Evolutionary conservation across 2,113 vertebrate genomes (phyloP).

Genomic region (Phylloscopus trochilus): DNA sequence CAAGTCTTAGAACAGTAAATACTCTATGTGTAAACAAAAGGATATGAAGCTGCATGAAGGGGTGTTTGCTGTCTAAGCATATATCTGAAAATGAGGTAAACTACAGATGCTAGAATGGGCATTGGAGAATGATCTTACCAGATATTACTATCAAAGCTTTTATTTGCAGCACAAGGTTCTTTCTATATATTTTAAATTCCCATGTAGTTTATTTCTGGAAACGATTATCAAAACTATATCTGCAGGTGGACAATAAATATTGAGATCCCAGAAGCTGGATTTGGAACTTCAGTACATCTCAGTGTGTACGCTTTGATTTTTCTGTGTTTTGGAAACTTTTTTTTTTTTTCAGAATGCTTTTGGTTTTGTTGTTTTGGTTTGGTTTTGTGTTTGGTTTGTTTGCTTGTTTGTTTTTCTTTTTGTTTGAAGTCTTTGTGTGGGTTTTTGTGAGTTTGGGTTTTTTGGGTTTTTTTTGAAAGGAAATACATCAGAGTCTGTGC

Average conservation of each 20-base stretch:
- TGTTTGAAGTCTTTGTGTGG: not conserved
- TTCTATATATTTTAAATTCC: not conserved
- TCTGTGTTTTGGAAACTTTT: not conserved
- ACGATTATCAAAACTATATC: rapidly evolving
- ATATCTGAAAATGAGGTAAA: not conserved
- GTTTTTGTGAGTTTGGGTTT: rapidly evolving
- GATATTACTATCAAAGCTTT: not conserved
- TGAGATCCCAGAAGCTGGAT: not conserved
- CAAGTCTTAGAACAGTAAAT: not conserved
- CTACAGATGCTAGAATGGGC: not conserved
- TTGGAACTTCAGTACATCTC: not conserved
- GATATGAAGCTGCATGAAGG: not conserved
- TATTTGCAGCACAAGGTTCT: not conserved
- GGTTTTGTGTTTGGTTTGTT: too few species aligned
- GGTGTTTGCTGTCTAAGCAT: not conserved
- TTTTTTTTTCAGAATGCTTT: not conserved
- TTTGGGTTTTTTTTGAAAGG: rapidly evolving
- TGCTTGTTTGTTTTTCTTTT: not conserved
- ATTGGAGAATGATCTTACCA: not conserved
- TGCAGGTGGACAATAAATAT: not conserved
- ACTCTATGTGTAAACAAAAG: not conserved
- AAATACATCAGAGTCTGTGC: not conserved
- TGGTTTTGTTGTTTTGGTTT: too few species aligned
- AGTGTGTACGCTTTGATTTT: not conserved
- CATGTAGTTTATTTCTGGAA: not conserved